Percentiles rank a stretch among this genome's conserved stretches.
Conservation (phyloP, 2,888 invertebrate species). For the Xiphydria camelus region DNA sequence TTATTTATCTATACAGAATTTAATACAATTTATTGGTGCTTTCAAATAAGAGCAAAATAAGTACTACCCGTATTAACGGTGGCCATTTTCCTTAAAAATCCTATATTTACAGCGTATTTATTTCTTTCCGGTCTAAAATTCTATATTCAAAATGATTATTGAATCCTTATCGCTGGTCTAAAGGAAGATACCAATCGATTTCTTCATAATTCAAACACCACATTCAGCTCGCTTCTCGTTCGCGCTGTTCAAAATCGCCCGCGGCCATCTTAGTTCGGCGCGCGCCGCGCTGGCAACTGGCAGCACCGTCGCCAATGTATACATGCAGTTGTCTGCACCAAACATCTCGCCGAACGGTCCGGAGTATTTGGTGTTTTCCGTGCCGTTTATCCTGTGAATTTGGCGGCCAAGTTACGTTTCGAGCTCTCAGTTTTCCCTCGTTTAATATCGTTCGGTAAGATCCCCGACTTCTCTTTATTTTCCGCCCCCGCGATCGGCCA, state of each 20-base stretch:
- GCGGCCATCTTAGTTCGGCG: no score
- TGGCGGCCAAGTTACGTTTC: slow-evolving; percentile 7
- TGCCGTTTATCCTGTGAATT: slow-evolving; percentile 26
- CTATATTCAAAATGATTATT: no score
- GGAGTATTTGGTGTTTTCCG: slow-evolving; percentile 27
- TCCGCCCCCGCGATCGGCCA: slow-evolving; percentile 17
- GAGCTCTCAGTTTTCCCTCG: slow-evolving; percentile 10
- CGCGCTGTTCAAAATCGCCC: no score
- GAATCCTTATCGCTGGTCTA: no score
- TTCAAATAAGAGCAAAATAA: no score
- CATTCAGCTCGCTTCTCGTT: neutral
- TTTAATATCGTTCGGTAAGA: slow-evolving; percentile 28
- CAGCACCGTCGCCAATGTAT: slow-evolving; percentile 39
- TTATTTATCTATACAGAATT: no score
- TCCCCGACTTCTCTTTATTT: slow-evolving; percentile 32
- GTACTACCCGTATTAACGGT: no score
- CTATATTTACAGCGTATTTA: no score
- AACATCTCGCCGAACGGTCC: slow-evolving; percentile 12
- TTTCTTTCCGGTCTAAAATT: no score
- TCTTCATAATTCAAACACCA: neutral
- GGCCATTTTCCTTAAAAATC: no score
- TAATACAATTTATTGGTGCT: no score
- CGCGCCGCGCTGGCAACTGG: slow-evolving; percentile 15
- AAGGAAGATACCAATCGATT: no score
- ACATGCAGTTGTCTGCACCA: slow-evolving; percentile 49